Conservation (phyloP, 2,797 vertebrate species). For the Rhincodon typus region DNA sequence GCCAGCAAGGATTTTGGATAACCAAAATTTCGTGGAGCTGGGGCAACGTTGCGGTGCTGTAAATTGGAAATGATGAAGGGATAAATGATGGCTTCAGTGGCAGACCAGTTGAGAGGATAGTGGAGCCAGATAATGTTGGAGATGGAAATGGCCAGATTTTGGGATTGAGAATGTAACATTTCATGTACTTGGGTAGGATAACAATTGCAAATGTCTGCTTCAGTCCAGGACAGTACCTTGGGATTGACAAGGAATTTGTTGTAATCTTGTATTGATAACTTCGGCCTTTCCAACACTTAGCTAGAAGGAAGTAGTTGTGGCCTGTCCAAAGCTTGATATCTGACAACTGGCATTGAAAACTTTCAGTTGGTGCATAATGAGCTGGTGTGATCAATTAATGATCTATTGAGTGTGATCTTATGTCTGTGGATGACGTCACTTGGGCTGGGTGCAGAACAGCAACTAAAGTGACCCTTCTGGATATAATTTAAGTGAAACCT, state of each 20-base stretch:
- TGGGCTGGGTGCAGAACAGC: neutral
- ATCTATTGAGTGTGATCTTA: neutral
- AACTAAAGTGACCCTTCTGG: neutral
- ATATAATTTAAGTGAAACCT: neutral
- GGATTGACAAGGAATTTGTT: too few species aligned
- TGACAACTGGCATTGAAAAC: too few species aligned
- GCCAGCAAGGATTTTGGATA: neutral
- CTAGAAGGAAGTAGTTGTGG: too few species aligned
- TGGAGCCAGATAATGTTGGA: neutral
- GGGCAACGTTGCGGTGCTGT: neutral
- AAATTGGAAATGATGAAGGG: neutral
- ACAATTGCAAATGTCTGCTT: too few species aligned
- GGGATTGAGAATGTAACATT: neutral
- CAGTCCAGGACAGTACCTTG: too few species aligned
- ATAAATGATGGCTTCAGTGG: too few species aligned
- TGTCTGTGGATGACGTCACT: neutral
- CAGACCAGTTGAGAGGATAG: too few species aligned
- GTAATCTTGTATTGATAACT: too few species aligned
- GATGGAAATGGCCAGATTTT: neutral
- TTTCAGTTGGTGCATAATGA: neutral
- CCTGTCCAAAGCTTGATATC: too few species aligned
- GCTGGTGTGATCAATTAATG: neutral
- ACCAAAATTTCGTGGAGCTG: neutral
- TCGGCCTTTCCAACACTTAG: too few species aligned
- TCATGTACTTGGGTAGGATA: too few species aligned